phyloP scores from a whole-genome alignment of 2,113 vertebrate genomes.

The Plestiodon gilberti region DNA sequence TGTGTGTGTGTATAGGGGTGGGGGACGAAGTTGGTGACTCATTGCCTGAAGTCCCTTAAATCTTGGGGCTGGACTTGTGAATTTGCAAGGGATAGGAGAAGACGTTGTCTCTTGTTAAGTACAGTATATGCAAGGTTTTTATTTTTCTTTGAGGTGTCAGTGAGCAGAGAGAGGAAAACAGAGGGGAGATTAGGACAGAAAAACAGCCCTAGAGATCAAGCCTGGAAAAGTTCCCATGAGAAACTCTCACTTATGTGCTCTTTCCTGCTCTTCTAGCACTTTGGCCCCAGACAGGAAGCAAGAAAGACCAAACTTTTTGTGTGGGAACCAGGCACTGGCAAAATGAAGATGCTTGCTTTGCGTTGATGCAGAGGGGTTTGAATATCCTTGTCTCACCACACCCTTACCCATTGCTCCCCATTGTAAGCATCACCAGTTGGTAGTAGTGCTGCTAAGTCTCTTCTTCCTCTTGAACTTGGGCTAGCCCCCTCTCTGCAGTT shows the following conservation, averaged over 20 bases:
- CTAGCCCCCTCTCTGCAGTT: too few species aligned
- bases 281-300: constrained; percentile 21
- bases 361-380: neutral
- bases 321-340: constrained; percentile 3
- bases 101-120: neutral
- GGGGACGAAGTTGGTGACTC: neutral
- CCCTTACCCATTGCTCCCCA: too few species aligned
- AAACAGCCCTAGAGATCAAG: constrained; percentile 8
- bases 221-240: constrained; percentile 31
- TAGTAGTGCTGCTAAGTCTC: neutral
- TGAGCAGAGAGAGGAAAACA: neutral
- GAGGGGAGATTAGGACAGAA: neutral
- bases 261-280: constrained; percentile 21
- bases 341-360: neutral
- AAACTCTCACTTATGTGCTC: neutral
- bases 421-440: neutral
- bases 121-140: neutral
- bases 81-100: neutral
- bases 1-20: neutral
- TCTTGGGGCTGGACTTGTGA: neutral
- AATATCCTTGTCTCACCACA: neutral
- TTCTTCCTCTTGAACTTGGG: neutral
- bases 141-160: neutral
- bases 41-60: neutral
- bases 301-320: constrained; percentile 10